phyloP scores from a whole-genome alignment of 2,797 vertebrate species.

The Sebastiscus albofasciatus region DNA sequence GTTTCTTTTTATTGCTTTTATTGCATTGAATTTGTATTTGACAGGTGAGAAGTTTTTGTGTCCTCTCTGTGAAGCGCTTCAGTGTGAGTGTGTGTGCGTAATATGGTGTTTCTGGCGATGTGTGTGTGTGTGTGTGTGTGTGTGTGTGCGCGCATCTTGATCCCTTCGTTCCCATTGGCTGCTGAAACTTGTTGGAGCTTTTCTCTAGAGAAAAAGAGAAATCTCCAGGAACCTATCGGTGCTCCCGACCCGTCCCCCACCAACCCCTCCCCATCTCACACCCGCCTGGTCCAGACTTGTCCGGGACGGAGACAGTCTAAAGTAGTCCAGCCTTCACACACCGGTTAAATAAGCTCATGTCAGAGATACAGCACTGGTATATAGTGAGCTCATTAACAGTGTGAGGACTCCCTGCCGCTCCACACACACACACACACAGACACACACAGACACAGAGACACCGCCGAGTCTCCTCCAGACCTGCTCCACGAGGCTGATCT shows the following conservation, averaged over 20 bases:
- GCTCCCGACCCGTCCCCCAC: slow-evolving; percentile 60
- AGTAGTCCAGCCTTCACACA: slow-evolving; percentile 16
- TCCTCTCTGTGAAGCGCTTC: not conserved
- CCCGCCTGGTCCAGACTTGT: slow-evolving; percentile 76
- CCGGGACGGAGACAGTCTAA: not conserved
- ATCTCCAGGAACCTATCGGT: slow-evolving; percentile 83
- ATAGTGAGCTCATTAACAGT: slow-evolving; percentile 1
- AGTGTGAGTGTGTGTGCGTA: not conserved
- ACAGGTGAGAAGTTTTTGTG: too few species aligned
- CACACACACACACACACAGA: slow-evolving; percentile 2
- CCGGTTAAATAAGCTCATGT: slow-evolving; percentile 32
- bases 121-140: not conserved
- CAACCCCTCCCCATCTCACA: slow-evolving; percentile 35
- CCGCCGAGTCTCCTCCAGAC: not conserved
- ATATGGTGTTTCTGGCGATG: not conserved
- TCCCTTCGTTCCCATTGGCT: slow-evolving; percentile 79
- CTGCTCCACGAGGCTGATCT: slow-evolving; percentile 22
- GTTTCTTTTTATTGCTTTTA: too few species aligned
- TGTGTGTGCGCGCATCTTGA: not conserved
- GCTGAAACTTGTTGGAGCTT: slow-evolving; percentile 71
- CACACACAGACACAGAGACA: too few species aligned
- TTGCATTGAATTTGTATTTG: too few species aligned
- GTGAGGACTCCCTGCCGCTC: slow-evolving; percentile 29
- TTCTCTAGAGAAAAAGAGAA: slow-evolving; percentile 86
- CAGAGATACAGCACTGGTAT: not conserved